phyloP scores from a whole-genome alignment of 2,113 vertebrate genomes.

The Sceloporus undulatus region DNA sequence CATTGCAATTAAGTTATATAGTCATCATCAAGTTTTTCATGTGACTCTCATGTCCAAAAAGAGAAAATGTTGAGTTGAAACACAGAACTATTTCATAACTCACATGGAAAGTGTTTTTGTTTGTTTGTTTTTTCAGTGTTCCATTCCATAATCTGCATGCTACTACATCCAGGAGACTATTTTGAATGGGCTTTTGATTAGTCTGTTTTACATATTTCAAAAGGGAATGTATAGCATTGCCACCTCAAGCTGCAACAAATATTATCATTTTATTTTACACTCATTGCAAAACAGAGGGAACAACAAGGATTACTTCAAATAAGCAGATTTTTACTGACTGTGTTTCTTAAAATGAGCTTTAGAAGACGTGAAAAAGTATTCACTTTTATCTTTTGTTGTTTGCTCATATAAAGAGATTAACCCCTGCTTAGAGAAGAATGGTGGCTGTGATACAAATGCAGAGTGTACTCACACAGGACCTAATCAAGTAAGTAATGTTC shows the following conservation, averaged over 20 bases:
- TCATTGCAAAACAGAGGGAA: neutral
- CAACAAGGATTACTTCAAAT: neutral
- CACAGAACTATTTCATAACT: neutral
- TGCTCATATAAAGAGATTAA: conserved; percentile 87
- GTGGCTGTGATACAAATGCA: conserved; percentile 86
- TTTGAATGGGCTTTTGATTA: neutral
- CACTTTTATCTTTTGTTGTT: conserved; percentile 7
- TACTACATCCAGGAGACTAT: neutral
- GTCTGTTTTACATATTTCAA: neutral
- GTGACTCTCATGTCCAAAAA: neutral
- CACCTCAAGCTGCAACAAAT: neutral
- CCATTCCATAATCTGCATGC: neutral
- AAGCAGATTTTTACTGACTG: too few species aligned
- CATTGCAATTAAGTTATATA: too few species aligned
- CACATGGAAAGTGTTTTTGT: neutral
- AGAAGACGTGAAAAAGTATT: conserved; percentile 35
- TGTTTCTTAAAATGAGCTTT: neutral
- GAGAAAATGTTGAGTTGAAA: neutral
- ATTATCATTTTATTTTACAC: neutral
- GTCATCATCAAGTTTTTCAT: neutral
- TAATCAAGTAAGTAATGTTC: conserved; percentile 84
- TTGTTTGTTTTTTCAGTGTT: neutral
- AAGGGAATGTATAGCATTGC: neutral
- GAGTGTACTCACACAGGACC: conserved; percentile 91
- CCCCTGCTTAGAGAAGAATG: conserved; percentile 85